Base-by-base conservation (phyloP, 2,888 invertebrate species). In the Apamea monoglypha region DNA sequence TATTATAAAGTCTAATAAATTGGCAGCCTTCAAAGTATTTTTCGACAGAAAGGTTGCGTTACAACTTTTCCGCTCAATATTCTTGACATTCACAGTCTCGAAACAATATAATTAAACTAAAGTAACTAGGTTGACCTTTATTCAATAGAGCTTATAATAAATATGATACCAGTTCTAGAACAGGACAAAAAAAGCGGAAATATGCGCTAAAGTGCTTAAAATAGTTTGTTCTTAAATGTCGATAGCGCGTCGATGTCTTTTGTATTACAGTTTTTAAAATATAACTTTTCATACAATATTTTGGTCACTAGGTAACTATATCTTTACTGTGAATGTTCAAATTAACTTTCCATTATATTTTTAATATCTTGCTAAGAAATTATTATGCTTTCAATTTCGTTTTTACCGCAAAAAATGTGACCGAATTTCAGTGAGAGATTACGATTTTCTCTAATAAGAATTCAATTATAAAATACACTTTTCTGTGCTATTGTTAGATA, bases 211-310 rank as follows among this genome's bases (percentile, higher is more conserved):
- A 66, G 1, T 21, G 59, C 7, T 25, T 29, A 25, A 59, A 78
- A 76, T 74, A 63, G n/a, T 25, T 61, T 1, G 0, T 0, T 40
- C 0, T 25, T n/a, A 7, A 29, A 25, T 47, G n/a, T 12, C 1
- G n/a, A 10, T 59, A 81, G 85, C 92, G 92, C 94, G 94, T 94
- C 91, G 92, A 94, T 90, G 91, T 94, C 94, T 94, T 93, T 91
- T 90, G 75, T 89, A 91, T 53, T 72, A 77, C 64, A 83, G 82
- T 80, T 87, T 84, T n/a, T 50, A 4, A 29, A 68, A 36, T 36
- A 29, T 36, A 61, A 18, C 25, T 68, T 47, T 72, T 32, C 1
- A 16, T 47, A 2, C 12, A 16, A 44, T 61, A 74, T 59, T 63
- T 29, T 14, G 5, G 0, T 1, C 18, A 14, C 1, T 14, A 18